Evolutionary conservation across 2,797 vertebrate genomes (phyloP), one percentile per base, ranked within the genome.

Genomic region (Phylloscopus collybita): DNA sequence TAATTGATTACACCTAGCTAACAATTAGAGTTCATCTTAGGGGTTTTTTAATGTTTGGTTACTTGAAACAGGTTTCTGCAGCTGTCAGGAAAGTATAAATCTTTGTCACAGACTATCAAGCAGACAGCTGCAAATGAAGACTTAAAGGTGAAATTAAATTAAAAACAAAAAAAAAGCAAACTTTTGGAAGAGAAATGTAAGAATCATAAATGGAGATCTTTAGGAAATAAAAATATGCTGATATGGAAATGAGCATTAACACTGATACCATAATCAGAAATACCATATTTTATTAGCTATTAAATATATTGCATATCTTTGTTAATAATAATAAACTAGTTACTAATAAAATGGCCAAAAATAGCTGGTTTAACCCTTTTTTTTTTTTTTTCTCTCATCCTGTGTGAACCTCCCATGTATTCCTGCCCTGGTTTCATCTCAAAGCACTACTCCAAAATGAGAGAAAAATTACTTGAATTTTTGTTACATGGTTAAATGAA

Each of bases 1-100:
- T 96, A 98, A 98, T 96, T 96, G 97, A 96, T 97, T 75, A 95
- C 93, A 97, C 97, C 97, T 89, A 94, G 94, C 75, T 92, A 96
- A 94, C 97, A 95, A 94, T 97, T 86, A 91, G 95, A 93, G 96
- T 81, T 95, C 95, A 76, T 84, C 88, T 82, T 59, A 44, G 88
- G 70, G 30, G 29, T 91, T 95, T 95, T 96, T 90, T 94, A 93
- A 96, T 86, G 95, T 94, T 80, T 96, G 95, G 89, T 96, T 86
- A 92, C 93, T 95, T 74, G 60, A 95, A 90, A 93, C 51, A 81
- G 78, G 81, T 90, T 96, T 90, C 73, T 88, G 67, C 73, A 95
- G 84, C 94, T 88, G 94, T 93, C 75, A 84, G 92, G 73, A 59
- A 96, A 95, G 85, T 86, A 94, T 88, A 94, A 93, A 82, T 95